Evolutionary conservation across 1,140 invertebrate genomes (phyloP).

Genomic region (Monomorium pharaonis): DNA sequence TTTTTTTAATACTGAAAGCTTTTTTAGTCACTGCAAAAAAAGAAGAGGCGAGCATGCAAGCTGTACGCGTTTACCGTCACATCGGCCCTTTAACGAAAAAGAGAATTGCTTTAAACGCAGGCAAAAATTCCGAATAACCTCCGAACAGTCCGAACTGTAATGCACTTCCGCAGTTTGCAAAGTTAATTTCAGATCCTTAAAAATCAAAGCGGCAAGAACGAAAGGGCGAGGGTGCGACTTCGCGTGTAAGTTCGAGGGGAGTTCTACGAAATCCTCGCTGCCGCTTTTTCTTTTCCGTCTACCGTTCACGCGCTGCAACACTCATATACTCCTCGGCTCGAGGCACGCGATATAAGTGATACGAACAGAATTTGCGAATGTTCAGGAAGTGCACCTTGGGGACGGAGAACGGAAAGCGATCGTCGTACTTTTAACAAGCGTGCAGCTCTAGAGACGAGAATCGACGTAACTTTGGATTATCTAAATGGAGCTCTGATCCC

Average conservation of each 20-base stretch:
- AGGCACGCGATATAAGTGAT: slow-evolving; percentile 47
- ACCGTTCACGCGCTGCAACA: background rate
- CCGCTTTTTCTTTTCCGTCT: slow-evolving; percentile 4
- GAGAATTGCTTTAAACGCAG: background rate
- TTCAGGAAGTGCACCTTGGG: slow-evolving; percentile 48
- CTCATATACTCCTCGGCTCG: background rate
- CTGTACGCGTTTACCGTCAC: background rate
- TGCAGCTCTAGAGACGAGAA: slow-evolving; percentile 52
- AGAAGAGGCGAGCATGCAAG: background rate
- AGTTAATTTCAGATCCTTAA: background rate
- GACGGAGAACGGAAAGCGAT: slow-evolving; percentile 54
- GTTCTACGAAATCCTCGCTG: slow-evolving; percentile 1
- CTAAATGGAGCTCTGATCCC: slow-evolving; percentile 67
- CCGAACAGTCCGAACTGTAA: background rate
- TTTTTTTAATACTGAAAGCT: background rate
- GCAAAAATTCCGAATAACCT: background rate
- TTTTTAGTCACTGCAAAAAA: background rate
- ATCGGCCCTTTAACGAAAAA: background rate
- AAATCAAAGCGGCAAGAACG: background rate
- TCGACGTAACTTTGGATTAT: slow-evolving; percentile 67
- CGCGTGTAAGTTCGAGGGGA: background rate
- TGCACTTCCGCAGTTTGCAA: background rate
- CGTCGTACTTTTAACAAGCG: slow-evolving; percentile 64
- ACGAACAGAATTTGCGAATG: slow-evolving; percentile 47
- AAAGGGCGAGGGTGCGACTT: background rate